Evolutionary conservation across 2,888 invertebrate species (phyloP).

Genomic region (Cremastobaeus sp.): DNA sequence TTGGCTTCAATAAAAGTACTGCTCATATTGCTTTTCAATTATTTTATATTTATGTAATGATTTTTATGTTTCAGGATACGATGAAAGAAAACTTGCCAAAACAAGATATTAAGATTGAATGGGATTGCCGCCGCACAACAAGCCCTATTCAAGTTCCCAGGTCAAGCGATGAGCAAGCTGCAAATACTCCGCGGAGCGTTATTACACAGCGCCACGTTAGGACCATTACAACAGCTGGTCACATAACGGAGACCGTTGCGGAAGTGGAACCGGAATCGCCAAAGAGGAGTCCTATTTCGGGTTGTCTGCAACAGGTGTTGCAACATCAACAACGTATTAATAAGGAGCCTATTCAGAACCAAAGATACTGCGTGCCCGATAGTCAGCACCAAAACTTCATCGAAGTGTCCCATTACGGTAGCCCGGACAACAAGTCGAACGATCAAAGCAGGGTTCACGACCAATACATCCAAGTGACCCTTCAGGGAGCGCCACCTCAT

Average conservation of each 20-base stretch:
- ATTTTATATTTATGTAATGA: too few relatives aligned
- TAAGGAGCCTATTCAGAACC: slow-evolving; percentile 55
- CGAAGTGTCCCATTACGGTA: slow-evolving; percentile 68
- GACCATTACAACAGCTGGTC: slow-evolving; percentile 82
- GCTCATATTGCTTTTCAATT: too few relatives aligned
- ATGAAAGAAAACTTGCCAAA: slow-evolving; percentile 75
- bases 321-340: slow-evolving; percentile 75
- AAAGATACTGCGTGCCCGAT: slow-evolving; percentile 57
- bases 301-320: slow-evolving; percentile 65
- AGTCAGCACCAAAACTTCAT: slow-evolving; percentile 73
- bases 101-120: slow-evolving; percentile 74
- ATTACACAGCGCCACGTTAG: slow-evolving; percentile 81
- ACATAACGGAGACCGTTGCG: slow-evolving; percentile 78
- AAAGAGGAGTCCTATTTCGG: slow-evolving; percentile 63
- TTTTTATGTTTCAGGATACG: slow-evolving; percentile 67
- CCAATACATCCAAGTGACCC: slow-evolving; percentile 60
- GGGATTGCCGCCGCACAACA: slow-evolving; percentile 70
- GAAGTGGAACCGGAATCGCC: slow-evolving; percentile 71
- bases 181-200: slow-evolving; percentile 76
- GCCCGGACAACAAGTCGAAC: slow-evolving; percentile 63
- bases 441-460: slow-evolving; percentile 54
- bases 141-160: slow-evolving; percentile 65
- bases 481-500: slow-evolving; percentile 55
- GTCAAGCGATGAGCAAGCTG: slow-evolving; percentile 66
- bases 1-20: too few relatives aligned